A percentile compares a stretch with the other conserved stretches of the same genome.
These are phyloP conservation scores for Ephestia elutella DNA, from an alignment of 1,140 invertebrate species.

Conservation along the genomic window DNA sequence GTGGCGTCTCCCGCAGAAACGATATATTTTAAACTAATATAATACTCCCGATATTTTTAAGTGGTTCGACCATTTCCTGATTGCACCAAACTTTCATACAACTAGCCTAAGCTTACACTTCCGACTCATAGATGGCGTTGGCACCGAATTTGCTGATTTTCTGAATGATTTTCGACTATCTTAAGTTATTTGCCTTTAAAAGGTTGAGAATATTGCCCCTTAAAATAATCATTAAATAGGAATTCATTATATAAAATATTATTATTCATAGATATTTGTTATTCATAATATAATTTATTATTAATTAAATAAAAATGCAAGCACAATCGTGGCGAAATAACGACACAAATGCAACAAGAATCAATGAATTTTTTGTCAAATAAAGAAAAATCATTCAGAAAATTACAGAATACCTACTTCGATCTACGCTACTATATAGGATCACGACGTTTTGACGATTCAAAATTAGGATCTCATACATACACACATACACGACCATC, in stretches of 20 bases:
- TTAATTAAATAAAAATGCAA: too few species aligned
- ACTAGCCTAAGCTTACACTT: background rate
- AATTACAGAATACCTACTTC: background rate
- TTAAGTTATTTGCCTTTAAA: too few species aligned
- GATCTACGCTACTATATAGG: background rate
- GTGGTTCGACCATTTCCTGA: slow-evolving; percentile 5
- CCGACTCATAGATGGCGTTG: background rate
- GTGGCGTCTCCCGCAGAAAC: background rate
- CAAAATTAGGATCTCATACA: slow-evolving; percentile 14
- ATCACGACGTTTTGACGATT: slow-evolving; percentile 14
- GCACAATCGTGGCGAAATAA: too few species aligned
- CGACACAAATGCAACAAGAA: too few species aligned
- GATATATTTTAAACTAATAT: background rate
- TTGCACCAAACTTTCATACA: slow-evolving; percentile 7
- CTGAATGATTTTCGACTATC: background rate
- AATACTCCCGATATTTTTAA: slow-evolving; percentile 6
- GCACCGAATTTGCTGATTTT: background rate
- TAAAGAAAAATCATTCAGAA: background rate
- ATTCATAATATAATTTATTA: too few species aligned
- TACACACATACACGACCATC: background rate
- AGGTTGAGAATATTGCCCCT: too few species aligned
- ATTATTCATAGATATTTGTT: too few species aligned
- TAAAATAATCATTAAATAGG: too few species aligned
- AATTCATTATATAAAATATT: background rate
- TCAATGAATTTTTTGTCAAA: too few species aligned